phyloP scores from a whole-genome alignment of 2,113 vertebrate species.

The Cyanocitta stelleri region DNA sequence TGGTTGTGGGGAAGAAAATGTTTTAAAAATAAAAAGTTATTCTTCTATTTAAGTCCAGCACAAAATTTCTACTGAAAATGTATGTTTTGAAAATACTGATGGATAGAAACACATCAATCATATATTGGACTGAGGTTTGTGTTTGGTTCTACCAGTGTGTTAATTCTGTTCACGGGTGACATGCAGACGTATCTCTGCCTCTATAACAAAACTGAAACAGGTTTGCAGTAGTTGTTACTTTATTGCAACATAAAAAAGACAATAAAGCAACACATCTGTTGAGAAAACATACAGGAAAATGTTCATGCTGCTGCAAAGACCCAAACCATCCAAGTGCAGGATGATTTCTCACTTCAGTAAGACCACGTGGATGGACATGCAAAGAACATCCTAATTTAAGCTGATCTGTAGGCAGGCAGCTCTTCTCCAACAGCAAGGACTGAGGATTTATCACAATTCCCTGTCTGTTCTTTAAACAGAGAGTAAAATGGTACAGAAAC shows the following conservation, averaged over 20 bases:
- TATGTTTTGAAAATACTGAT: not conserved
- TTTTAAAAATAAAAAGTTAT: not conserved
- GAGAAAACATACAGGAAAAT: not conserved
- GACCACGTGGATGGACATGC: not conserved
- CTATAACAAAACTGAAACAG: not conserved
- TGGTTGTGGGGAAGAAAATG: rapidly evolving
- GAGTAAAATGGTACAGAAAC: conserved; percentile 13
- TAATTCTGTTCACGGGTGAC: not conserved
- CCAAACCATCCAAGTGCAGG: not conserved
- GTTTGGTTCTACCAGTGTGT: not conserved
- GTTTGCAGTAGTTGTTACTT: not conserved
- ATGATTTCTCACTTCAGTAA: not conserved
- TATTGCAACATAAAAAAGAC: not conserved
- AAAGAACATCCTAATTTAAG: conserved; percentile 8
- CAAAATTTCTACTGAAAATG: not conserved
- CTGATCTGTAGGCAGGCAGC: not conserved
- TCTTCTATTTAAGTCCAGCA: not conserved
- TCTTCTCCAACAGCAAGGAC: not conserved
- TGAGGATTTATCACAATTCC: not conserved
- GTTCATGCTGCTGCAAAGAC: not conserved
- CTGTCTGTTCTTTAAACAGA: not conserved
- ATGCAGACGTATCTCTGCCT: not conserved
- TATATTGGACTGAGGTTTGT: not conserved
- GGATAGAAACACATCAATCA: not conserved
- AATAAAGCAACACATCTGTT: not conserved